phyloP scores from a whole-genome alignment of 2,888 invertebrate species.

The Oscheius sp. region DNA sequence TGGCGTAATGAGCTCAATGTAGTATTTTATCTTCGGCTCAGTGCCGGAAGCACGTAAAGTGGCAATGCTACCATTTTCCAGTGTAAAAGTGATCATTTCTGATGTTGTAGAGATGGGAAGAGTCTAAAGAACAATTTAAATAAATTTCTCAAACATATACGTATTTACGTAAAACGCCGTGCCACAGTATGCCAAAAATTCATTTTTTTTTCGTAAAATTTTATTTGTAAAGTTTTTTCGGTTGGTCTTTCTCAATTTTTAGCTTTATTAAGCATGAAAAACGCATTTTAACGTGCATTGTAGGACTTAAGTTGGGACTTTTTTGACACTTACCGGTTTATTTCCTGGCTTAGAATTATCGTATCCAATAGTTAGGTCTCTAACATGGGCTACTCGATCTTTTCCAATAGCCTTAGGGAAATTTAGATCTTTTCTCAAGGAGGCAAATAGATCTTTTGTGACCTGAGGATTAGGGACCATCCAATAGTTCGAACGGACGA shows the following conservation, averaged over 20 bases:
- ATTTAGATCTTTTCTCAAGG: slow-evolving; percentile 63
- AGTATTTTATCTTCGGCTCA: slow-evolving; percentile 98
- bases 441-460: slow-evolving; percentile 60
- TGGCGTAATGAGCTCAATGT: slow-evolving; percentile 80
- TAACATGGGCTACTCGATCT: slow-evolving; percentile 77
- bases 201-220: too few relatives aligned
- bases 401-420: slow-evolving; percentile 73
- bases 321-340: slow-evolving; percentile 76
- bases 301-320: too few relatives aligned
- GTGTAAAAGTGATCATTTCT: slow-evolving; percentile 94
- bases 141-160: too few relatives aligned
- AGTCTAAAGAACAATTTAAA: slow-evolving; percentile 65
- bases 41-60: slow-evolving; percentile 96
- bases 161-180: too few relatives aligned
- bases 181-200: too few relatives aligned
- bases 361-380: slow-evolving; percentile 89
- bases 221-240: too few relatives aligned
- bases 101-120: slow-evolving; percentile 74
- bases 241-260: too few relatives aligned
- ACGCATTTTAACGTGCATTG: too few relatives aligned
- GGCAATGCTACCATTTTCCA: slow-evolving; percentile 82
- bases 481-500: slow-evolving; percentile 87
- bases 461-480: slow-evolving; percentile 62
- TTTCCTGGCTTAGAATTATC: slow-evolving; percentile 80
- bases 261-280: neutral